Conservation (phyloP, 2,797 vertebrate species). For the Astyanax mexicanus region DNA sequence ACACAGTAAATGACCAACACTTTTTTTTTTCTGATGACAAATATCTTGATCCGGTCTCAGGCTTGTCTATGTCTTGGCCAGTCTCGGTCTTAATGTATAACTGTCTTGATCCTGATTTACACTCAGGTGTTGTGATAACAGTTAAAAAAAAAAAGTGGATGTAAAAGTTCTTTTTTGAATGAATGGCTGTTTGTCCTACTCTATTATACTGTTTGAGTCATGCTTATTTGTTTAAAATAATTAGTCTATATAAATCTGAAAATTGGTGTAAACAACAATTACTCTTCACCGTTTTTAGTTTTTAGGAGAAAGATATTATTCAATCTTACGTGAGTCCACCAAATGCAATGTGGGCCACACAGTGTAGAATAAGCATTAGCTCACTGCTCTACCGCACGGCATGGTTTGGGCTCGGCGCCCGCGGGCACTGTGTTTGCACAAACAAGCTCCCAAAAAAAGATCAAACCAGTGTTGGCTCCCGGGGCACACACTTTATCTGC, state of each 20-base stretch:
- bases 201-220: too few species aligned
- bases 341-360: conserved; percentile 30
- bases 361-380: conserved; percentile 41
- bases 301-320: neutral
- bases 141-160: too few species aligned
- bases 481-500: conserved; percentile 34
- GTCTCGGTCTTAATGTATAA: too few species aligned
- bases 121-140: too few species aligned
- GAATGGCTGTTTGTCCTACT: too few species aligned
- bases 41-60: too few species aligned
- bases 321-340: neutral
- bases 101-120: too few species aligned
- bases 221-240: neutral
- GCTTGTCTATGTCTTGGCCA: too few species aligned
- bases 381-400: conserved; percentile 26
- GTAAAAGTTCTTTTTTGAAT: too few species aligned
- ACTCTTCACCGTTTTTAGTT: neutral
- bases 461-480: conserved; percentile 39
- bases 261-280: neutral
- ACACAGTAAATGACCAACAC: too few species aligned
- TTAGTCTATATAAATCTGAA: neutral
- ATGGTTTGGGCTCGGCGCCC: conserved; percentile 30
- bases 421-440: conserved; percentile 46
- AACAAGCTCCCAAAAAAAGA: conserved; percentile 43
- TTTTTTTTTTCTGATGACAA: too few species aligned